Evolutionary conservation across 2,888 invertebrate genomes (phyloP), one percentile per base, ranked within the genome.

Genomic region (Thymelicus acteon): DNA sequence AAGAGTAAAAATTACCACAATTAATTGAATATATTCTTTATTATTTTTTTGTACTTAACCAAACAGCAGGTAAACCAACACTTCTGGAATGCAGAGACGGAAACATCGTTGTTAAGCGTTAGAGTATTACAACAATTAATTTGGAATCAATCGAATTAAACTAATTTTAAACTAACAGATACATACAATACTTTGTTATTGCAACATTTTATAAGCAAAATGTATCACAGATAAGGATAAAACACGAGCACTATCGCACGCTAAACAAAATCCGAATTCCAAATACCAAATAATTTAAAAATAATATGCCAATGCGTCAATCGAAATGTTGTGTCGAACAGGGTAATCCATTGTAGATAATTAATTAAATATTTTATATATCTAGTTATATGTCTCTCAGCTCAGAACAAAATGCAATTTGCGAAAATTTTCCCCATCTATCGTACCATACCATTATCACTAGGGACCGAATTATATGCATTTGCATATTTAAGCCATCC

Each of bases 141-240:
- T 74, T 72, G 75, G 72, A 74, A 72, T 66, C 67, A 60, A 71
- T 71, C 71, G 54, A 74, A 73, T 70, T 60, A 62, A 72, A 73
- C 70, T 70, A 63, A 69, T 63, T 31, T 67, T 24, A 58, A 64
- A 75, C 71, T 73, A 75, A 67, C 67, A 80, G 75, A 79, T 78
- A 80, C 80, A 77, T 85, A 84, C 81, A 86, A 87, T 87, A 88
- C 85, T 87, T 69, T 75, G 82, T 87, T 89, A 90, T 90, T 89
- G 90, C 89, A 87, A 82, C 85, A 84, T 83, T 86, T 86, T 86
- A 87, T 83, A 84, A 90, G 90, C 85, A 82, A 86, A 90, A 88
- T 83, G 85, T 92, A 92, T 93, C 92, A 93, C 92, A 93, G 92
- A 92, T 87, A 87, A 87, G 80, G 81, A 37, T 83, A 85, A 85